Percentiles rank a stretch among this genome's conserved stretches.
Conservation (phyloP, 2,888 invertebrate species). For the Volucella zonaria region DNA sequence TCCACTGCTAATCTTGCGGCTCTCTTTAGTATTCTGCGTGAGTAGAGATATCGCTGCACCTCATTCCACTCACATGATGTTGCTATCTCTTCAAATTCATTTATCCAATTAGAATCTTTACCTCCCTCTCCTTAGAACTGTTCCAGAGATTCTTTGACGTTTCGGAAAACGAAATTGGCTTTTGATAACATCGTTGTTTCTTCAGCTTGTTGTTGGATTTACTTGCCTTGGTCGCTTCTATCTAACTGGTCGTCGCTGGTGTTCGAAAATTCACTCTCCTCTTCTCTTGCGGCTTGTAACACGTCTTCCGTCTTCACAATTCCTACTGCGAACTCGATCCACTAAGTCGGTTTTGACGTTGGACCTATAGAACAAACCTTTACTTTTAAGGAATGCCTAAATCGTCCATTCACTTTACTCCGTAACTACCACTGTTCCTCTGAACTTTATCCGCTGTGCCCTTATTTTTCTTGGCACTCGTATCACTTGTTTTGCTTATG, state of each 20-base stretch:
- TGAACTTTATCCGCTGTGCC: too few relatives aligned
- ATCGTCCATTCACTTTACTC: too few relatives aligned
- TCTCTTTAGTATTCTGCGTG: constrained; percentile 36
- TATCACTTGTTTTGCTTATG: too few relatives aligned
- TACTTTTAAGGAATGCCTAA: background rate
- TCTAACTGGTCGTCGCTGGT: too few relatives aligned
- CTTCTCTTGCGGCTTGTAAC: too few relatives aligned
- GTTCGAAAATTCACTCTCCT: too few relatives aligned
- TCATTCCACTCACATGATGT: constrained; percentile 34
- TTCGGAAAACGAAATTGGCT: constrained; percentile 2
- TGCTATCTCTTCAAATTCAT: constrained; percentile 23
- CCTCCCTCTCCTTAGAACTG: constrained; percentile 7
- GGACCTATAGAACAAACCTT: constrained; percentile 6
- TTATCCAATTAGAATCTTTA: constrained; percentile 6
- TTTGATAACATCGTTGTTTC: constrained; percentile 1
- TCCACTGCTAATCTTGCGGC: constrained; percentile 29
- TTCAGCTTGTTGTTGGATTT: background rate
- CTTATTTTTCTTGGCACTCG: too few relatives aligned
- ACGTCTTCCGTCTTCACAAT: too few relatives aligned
- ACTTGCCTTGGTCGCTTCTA: too few relatives aligned
- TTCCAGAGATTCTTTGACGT: constrained; percentile 2
- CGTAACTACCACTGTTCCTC: too few relatives aligned
- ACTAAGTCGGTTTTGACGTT: constrained; percentile 21
- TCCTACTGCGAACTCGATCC: constrained; percentile 2
- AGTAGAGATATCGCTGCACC: constrained; percentile 20